Percentiles rank a stretch among this genome's conserved stretches.
These are phyloP conservation scores for Hydraecia micacea DNA, from an alignment of 2,888 invertebrate genomes.

Conservation along the genomic window DNA sequence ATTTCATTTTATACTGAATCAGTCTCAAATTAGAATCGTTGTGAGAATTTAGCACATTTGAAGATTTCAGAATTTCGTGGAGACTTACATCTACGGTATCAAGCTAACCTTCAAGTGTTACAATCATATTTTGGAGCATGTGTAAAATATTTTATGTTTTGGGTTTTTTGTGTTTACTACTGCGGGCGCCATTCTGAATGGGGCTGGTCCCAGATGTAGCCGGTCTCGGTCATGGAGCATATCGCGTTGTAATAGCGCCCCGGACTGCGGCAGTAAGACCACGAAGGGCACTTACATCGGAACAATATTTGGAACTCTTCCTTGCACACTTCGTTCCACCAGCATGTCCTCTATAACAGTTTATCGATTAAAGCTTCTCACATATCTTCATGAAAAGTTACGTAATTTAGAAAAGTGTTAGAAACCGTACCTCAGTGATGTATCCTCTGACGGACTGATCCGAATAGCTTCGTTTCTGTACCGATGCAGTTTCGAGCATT, in stretches of 20 bases:
- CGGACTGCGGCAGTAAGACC: constrained; percentile 96
- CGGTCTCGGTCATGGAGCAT: constrained; percentile 97
- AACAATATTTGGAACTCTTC: constrained; percentile 97
- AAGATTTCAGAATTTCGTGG: constrained; percentile 60
- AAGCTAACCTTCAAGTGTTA: constrained; percentile 59
- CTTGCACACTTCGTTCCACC: constrained; percentile 98
- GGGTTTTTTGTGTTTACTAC: constrained; percentile 61
- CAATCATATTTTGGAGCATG: constrained; percentile 45
- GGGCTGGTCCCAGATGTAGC: constrained; percentile 97
- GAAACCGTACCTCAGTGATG: constrained; percentile 93
- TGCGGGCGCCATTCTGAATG: constrained; percentile 86
- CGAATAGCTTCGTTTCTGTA: constrained; percentile 93
- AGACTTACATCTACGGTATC: constrained; percentile 61
- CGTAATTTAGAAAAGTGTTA: constrained; percentile 20
- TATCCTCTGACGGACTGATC: constrained; percentile 95
- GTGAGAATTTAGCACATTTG: constrained; percentile 78
- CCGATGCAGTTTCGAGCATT: constrained; percentile 79
- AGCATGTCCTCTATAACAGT: constrained; percentile 94
- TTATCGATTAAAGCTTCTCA: constrained; percentile 32
- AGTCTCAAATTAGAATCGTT: constrained; percentile 87
- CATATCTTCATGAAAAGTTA: constrained; percentile 14
- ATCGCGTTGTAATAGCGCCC: constrained; percentile 97
- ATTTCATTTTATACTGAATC: constrained; percentile 83
- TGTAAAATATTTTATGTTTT: constrained; percentile 25
- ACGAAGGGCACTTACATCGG: constrained; percentile 96